Evolutionary conservation across 2,888 invertebrate genomes (phyloP).

Genomic region (Clepsis dumicolana): DNA sequence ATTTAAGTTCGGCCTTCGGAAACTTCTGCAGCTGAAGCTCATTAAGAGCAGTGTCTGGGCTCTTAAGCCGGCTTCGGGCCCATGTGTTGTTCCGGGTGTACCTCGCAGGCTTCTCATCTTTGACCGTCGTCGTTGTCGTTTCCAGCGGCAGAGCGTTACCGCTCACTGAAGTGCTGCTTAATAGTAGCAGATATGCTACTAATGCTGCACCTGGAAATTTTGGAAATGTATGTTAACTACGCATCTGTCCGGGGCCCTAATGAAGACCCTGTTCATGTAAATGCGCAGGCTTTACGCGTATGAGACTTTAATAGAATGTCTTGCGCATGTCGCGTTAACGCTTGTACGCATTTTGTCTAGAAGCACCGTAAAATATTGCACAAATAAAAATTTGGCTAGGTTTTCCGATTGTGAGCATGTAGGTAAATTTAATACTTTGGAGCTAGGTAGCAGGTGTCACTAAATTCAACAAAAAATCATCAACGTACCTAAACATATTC

Average conservation of each 20-base stretch:
- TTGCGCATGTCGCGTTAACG: no score
- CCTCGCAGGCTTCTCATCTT: slow-evolving; percentile 63
- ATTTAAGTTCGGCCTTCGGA: no score
- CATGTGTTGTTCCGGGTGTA: slow-evolving; percentile 61
- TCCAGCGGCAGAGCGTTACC: slow-evolving; percentile 69
- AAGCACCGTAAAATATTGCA: no score
- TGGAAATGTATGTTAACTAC: neutral
- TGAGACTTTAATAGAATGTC: no score
- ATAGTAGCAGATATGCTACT: slow-evolving; percentile 79
- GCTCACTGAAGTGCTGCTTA: slow-evolving; percentile 69
- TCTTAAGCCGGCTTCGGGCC: slow-evolving; percentile 61
- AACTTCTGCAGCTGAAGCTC: slow-evolving; percentile 77
- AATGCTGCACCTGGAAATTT: slow-evolving; percentile 78
- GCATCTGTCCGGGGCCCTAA: neutral
- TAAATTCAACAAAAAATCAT: neutral
- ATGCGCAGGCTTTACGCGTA: no score
- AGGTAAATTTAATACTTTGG: neutral
- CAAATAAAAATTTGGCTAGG: neutral
- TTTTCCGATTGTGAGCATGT: no score
- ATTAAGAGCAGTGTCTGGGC: slow-evolving; percentile 72
- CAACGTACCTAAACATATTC: slow-evolving; percentile 81
- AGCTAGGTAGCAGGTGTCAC: neutral
- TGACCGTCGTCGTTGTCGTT: slow-evolving; percentile 63
- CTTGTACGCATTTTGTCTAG: no score
- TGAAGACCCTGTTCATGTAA: no score